A percentile compares a stretch with the other conserved stretches of the same genome.
These are phyloP conservation scores for Gracilinanus agilis DNA, from an alignment of 2,113 vertebrate species.

Conservation along the genomic window DNA sequence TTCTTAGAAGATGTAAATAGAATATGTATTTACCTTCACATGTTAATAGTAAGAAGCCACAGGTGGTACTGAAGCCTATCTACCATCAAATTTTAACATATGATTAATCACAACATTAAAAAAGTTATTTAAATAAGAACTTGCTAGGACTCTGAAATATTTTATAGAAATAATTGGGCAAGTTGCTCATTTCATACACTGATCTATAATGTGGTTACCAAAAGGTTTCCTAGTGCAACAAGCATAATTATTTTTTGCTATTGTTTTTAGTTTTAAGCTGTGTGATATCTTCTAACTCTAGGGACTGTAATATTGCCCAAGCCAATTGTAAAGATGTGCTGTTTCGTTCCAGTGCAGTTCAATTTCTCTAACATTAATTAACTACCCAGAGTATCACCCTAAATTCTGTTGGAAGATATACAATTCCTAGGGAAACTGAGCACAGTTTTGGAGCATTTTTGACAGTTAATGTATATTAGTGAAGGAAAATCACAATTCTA, in stretches of 20 bases:
- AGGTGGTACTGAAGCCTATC: background rate
- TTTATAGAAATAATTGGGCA: background rate
- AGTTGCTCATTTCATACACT: constrained; percentile 16
- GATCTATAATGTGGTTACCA: constrained; percentile 21
- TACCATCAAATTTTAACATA: background rate
- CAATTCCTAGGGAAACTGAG: constrained; percentile 22
- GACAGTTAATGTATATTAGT: background rate
- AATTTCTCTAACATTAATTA: background rate
- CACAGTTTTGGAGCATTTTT: constrained; percentile 28
- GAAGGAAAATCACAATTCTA: background rate
- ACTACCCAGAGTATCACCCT: constrained; percentile 20
- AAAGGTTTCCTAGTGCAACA: constrained; percentile 26
- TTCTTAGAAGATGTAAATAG: constrained; percentile 24
- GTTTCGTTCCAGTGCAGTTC: background rate
- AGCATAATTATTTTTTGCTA: background rate
- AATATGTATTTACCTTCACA: constrained; percentile 51
- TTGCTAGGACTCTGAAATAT: background rate
- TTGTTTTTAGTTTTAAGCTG: background rate
- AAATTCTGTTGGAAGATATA: background rate
- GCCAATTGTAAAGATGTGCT: background rate
- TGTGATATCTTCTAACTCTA: background rate
- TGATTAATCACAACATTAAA: background rate
- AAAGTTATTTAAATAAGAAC: background rate
- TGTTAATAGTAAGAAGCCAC: constrained; percentile 27
- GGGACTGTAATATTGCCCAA: background rate